phyloP scores from a whole-genome alignment of 2,797 vertebrate species.

The Gobionotothen gibberifrons region DNA sequence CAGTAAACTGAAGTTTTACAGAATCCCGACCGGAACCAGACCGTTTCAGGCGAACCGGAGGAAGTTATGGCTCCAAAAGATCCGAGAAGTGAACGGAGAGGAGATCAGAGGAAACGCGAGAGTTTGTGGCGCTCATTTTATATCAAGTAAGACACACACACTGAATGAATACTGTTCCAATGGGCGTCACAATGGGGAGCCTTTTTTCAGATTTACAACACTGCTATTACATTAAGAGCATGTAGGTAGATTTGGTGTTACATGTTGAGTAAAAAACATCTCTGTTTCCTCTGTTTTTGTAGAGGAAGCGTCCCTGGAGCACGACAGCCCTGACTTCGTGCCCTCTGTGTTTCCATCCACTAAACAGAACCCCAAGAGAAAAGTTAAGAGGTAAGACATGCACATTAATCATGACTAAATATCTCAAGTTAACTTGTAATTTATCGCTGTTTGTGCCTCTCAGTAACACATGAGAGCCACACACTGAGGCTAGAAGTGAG shows the following conservation, averaged over 20 bases:
- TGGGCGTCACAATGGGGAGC: no score
- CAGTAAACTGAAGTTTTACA: constrained; percentile 36
- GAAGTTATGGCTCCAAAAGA: constrained; percentile 51
- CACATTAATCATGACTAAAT: no score
- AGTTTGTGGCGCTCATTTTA: constrained; percentile 72
- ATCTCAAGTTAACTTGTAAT: no score
- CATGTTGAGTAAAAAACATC: not conserved
- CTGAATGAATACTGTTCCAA: no score
- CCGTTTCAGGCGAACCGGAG: constrained; percentile 45
- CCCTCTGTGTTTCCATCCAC: constrained; percentile 58
- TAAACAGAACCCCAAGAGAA: not conserved
- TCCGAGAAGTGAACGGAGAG: constrained; percentile 37
- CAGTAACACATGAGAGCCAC: no score
- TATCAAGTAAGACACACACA: constrained; percentile 49
- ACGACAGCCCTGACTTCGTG: constrained; percentile 56
- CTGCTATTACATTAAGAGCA: no score
- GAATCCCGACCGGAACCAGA: constrained; percentile 32
- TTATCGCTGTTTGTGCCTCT: no score
- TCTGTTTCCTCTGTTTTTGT: not conserved
- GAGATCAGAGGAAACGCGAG: not conserved
- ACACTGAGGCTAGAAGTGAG: no score
- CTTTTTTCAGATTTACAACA: no score
- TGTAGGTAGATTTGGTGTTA: rapidly evolving
- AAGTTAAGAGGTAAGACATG: constrained; percentile 25
- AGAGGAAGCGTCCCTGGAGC: constrained; percentile 56